These are phyloP conservation scores for Psilopsiagon aurifrons DNA, from an alignment of 2,113 vertebrate genomes.

Conservation along the genomic window DNA sequence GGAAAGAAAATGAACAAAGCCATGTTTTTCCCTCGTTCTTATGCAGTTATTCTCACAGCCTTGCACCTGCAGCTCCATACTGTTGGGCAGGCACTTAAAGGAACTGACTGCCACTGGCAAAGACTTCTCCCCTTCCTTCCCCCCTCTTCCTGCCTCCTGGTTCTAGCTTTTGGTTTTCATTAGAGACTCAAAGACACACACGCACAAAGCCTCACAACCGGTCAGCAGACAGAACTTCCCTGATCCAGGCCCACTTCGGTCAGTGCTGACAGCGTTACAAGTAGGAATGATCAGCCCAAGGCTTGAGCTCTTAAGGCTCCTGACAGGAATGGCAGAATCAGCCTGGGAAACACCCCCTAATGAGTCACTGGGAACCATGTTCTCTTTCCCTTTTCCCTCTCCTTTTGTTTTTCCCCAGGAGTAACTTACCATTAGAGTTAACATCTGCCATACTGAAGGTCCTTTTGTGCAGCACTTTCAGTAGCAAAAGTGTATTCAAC, in stretches of 20 bases:
- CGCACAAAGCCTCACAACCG: not conserved
- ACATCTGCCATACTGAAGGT: not conserved
- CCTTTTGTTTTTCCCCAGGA: not conserved
- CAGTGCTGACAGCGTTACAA: accelerated
- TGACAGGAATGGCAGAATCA: not conserved
- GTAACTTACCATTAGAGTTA: not conserved
- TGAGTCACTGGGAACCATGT: not conserved
- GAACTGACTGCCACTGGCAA: not conserved
- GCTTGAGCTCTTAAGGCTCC: not conserved
- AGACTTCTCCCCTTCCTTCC: not conserved
- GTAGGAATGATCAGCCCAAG: not conserved
- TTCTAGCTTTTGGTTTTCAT: not conserved
- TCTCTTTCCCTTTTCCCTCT: not conserved
- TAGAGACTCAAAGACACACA: not conserved
- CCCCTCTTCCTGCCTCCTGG: accelerated
- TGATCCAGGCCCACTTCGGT: not conserved
- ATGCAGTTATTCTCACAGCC: not conserved
- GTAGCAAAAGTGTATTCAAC: not conserved
- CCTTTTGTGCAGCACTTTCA: not conserved
- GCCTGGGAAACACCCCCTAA: not conserved
- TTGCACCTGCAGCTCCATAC: not conserved
- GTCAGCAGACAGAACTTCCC: not conserved
- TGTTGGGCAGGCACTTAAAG: not conserved
- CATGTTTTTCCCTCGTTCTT: not conserved
- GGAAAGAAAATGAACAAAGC: not conserved